Conservation (phyloP, 2,797 vertebrate species). For the Macroramphosus scolopax region DNA sequence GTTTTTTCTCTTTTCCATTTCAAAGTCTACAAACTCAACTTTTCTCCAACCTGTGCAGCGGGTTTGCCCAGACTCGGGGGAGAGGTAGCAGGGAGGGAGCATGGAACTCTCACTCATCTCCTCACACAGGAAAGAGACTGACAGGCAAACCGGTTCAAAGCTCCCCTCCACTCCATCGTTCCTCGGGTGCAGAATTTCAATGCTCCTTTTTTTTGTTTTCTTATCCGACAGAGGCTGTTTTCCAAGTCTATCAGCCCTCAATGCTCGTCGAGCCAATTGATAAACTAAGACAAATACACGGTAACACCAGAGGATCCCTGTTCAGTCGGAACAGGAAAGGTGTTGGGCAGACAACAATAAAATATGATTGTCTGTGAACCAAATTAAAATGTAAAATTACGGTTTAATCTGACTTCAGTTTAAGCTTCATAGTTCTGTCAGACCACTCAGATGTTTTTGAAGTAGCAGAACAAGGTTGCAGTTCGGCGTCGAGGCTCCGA, state of each 20-base stretch:
- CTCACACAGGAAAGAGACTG: slow-evolving; percentile 71
- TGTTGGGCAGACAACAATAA: too few species aligned
- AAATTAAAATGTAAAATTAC: too few species aligned
- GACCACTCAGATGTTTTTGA: too few species aligned
- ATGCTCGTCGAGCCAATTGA: slow-evolving; percentile 45
- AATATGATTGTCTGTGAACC: too few species aligned
- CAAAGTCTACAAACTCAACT: slow-evolving; percentile 77
- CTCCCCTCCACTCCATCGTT: slow-evolving; percentile 56
- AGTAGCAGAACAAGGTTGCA: too few species aligned
- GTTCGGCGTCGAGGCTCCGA: too few species aligned
- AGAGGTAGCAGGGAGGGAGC: slow-evolving; percentile 60
- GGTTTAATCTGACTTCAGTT: too few species aligned
- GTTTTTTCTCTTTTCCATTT: slow-evolving; percentile 56
- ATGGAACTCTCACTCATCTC: slow-evolving; percentile 66
- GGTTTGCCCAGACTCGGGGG: slow-evolving; percentile 72
- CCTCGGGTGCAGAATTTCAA: slow-evolving; percentile 77
- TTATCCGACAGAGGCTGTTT: slow-evolving; percentile 44
- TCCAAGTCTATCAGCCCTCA: slow-evolving; percentile 51
- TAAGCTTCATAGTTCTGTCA: too few species aligned
- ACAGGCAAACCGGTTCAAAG: slow-evolving; percentile 78
- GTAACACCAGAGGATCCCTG: too few species aligned
- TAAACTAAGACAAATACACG: slow-evolving; percentile 56
- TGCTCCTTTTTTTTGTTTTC: slow-evolving; percentile 55
- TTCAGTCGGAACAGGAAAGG: too few species aligned
- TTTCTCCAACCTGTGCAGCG: slow-evolving; percentile 69